Conservation (phyloP, 30 jellyfish, hydroid and myxozoan species). For the Turritopsis dohrnii region DNA sequence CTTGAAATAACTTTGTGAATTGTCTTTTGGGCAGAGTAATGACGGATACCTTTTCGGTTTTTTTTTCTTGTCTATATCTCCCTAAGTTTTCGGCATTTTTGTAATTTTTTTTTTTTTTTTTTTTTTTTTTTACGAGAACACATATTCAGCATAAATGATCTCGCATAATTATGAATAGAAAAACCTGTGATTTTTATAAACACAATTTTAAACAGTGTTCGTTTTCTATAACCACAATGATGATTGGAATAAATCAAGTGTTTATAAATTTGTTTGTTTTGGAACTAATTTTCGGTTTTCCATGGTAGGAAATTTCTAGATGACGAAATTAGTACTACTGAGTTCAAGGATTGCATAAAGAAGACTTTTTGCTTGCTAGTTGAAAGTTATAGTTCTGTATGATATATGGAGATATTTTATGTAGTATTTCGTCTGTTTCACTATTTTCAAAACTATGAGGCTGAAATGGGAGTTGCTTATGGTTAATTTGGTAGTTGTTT, state of each 20-base stretch:
- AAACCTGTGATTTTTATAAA: neutral
- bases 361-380: neutral
- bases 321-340: neutral
- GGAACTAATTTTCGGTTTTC: neutral
- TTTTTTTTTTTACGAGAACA: neutral
- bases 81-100: neutral
- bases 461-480: neutral
- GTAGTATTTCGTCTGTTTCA: neutral
- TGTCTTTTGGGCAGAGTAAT: no score
- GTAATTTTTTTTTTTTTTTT: no score
- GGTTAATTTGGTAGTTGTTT: neutral
- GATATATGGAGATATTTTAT: neutral
- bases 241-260: neutral
- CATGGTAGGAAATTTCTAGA: neutral
- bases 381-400: neutral
- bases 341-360: neutral
- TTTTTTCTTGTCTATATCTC: neutral
- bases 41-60: no score
- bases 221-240: neutral
- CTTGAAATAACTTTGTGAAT: no score
- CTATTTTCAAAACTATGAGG: neutral
- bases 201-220: neutral
- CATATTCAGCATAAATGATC: neutral
- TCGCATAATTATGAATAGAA: neutral
- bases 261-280: neutral